Evolutionary conservation across 2,888 invertebrate genomes (phyloP).

Genomic region (Eupithecia dodoneata): DNA sequence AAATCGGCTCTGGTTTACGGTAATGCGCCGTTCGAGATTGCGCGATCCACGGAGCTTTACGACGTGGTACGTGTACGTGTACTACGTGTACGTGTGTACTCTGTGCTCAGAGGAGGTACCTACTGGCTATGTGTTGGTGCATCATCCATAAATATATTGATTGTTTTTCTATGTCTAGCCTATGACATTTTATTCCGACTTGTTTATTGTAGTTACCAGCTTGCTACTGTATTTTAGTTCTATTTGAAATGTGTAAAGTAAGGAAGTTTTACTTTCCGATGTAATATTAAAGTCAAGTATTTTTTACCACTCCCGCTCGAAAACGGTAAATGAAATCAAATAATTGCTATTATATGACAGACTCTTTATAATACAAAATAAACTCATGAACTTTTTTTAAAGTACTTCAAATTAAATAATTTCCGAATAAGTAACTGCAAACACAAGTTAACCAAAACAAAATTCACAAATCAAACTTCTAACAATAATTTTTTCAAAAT

Average conservation of each 20-base stretch:
- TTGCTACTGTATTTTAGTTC: too few species aligned
- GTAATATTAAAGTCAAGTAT: not conserved
- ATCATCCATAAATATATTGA: too few species aligned
- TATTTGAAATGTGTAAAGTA: too few species aligned
- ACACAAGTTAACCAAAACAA: not conserved
- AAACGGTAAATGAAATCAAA: not conserved
- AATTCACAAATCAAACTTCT: not conserved
- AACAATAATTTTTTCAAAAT: conserved; percentile 8
- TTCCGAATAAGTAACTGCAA: not conserved
- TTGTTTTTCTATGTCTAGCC: too few species aligned
- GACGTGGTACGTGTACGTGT: conserved; percentile 6
- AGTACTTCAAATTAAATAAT: not conserved
- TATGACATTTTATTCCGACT: too few species aligned
- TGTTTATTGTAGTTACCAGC: too few species aligned
- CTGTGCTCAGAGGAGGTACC: not conserved
- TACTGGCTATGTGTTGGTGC: not conserved
- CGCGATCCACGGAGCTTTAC: conserved; percentile 33
- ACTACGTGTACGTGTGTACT: not conserved
- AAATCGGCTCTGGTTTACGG: conserved; percentile 35
- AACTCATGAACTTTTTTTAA: not conserved
- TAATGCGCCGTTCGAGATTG: conserved; percentile 31
- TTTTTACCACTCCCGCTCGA: not conserved
- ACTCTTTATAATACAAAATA: not conserved
- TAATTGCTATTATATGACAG: not conserved
- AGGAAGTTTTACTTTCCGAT: too few species aligned